phyloP scores from a whole-genome alignment of 1,140 invertebrate species.

The Brachionus angularis region DNA sequence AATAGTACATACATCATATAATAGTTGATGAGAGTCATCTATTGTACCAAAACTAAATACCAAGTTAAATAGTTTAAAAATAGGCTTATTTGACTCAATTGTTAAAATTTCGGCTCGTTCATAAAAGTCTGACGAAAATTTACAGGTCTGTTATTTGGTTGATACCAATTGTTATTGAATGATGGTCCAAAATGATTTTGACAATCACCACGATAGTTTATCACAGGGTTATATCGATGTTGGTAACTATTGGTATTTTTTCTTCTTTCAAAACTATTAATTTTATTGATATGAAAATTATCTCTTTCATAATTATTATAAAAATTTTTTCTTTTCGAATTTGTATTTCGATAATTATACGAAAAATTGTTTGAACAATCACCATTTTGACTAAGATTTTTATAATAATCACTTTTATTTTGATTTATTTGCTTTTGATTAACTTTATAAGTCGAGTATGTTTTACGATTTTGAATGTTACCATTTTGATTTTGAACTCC shows the following conservation, averaged over 20 bases:
- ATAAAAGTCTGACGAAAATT: not conserved
- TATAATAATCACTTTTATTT: too few species aligned
- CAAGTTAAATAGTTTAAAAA: not conserved
- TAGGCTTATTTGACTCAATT: not conserved
- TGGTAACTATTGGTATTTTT: not conserved
- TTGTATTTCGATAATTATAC: too few species aligned
- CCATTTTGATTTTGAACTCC: too few species aligned
- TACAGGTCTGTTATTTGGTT: not conserved
- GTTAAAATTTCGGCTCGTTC: not conserved
- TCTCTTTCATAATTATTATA: too few species aligned
- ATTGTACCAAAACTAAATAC: slow-evolving; percentile 12
- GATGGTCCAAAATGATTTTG: too few species aligned
- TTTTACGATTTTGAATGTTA: too few species aligned
- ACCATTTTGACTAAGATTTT: too few species aligned
- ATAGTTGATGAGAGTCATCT: not conserved
- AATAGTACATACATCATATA: not conserved
- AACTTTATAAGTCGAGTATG: too few species aligned
- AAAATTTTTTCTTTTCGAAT: too few species aligned
- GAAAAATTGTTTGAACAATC: too few species aligned
- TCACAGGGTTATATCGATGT: not conserved
- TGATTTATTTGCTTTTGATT: too few species aligned
- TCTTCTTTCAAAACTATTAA: not conserved
- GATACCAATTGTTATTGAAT: not conserved
- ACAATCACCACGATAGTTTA: not conserved
- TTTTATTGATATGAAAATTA: too few species aligned